Evolutionary conservation across 1,140 invertebrate genomes (phyloP).

Genomic region (Macrostomum lignano): DNA sequence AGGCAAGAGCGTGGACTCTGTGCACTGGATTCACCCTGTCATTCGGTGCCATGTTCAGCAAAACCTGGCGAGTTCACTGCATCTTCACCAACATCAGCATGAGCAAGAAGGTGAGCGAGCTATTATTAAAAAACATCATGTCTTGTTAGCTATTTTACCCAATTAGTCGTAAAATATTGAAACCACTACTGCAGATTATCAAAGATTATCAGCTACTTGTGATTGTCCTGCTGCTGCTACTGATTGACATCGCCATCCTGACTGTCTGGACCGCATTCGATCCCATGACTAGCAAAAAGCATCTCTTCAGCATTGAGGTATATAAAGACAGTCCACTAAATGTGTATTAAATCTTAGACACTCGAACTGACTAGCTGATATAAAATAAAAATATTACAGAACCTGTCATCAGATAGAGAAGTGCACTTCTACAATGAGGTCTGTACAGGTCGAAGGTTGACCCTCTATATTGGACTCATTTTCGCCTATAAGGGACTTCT

Average conservation of each 20-base stretch:
- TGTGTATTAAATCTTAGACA: no score
- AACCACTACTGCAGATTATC: conserved; percentile 41
- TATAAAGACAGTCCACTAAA: no score
- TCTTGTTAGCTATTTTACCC: neutral
- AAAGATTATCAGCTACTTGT: conserved; percentile 89
- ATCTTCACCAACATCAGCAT: conserved; percentile 89
- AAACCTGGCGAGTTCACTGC: conserved; percentile 88
- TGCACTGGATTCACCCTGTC: conserved; percentile 94
- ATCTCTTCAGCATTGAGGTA: no score
- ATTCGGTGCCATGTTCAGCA: conserved; percentile 97
- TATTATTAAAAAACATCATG: neutral
- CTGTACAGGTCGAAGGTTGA: conserved; percentile 73
- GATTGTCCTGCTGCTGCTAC: conserved; percentile 64
- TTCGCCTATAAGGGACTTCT: conserved; percentile 88
- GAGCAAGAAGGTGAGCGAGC: conserved; percentile 43
- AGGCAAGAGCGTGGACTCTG: conserved; percentile 60
- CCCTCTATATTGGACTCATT: conserved; percentile 58
- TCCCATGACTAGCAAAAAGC: no score
- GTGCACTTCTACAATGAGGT: conserved; percentile 36
- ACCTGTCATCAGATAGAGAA: no score
- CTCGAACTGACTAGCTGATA: no score
- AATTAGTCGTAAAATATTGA: no score
- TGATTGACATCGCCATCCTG: conserved; percentile 70
- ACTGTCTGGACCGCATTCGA: conserved; percentile 85
- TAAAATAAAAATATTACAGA: no score